Conservation (phyloP, 2,888 invertebrate genomes). For the Drosophila pseudotakahashii region DNA sequence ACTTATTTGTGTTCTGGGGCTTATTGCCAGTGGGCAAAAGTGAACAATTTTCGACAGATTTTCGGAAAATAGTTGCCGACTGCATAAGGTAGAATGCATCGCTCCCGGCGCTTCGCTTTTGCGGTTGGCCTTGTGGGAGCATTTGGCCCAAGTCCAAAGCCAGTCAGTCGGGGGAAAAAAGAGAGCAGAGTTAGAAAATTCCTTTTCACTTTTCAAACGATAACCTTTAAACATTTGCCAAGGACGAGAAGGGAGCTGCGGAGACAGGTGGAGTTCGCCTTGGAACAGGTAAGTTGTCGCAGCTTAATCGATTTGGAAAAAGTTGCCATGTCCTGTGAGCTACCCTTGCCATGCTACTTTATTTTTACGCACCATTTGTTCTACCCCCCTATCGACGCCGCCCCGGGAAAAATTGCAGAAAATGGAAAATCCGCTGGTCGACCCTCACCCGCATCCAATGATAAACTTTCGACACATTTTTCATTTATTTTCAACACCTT, state of each 20-base stretch:
- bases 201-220: conserved; percentile 71
- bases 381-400: not conserved
- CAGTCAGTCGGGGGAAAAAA: conserved; percentile 24
- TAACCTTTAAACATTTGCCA: conserved; percentile 67
- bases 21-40: conserved; percentile 60
- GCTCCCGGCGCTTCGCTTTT: conserved; percentile 48
- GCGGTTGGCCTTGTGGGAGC: conserved; percentile 54
- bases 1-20: conserved; percentile 73
- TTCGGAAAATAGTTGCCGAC: conserved; percentile 67
- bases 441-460: conserved; percentile 57
- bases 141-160: conserved; percentile 36
- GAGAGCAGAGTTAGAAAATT: conserved; percentile 40
- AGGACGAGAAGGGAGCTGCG: conserved; percentile 29
- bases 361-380: conserved; percentile 76
- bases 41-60: conserved; percentile 71
- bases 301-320: conserved; percentile 77
- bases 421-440: conserved; percentile 41
- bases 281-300: conserved; percentile 59
- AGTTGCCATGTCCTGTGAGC: conserved; percentile 61
- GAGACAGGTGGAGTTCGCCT: conserved; percentile 7
- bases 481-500: conserved; percentile 82
- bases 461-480: conserved; percentile 82
- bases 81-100: conserved; percentile 58
- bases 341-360: conserved; percentile 54
- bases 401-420: conserved; percentile 53